Evolutionary conservation across 2,113 vertebrate genomes (phyloP), one percentile per base, ranked within the genome.

Genomic region (Pao palembangensis): DNA sequence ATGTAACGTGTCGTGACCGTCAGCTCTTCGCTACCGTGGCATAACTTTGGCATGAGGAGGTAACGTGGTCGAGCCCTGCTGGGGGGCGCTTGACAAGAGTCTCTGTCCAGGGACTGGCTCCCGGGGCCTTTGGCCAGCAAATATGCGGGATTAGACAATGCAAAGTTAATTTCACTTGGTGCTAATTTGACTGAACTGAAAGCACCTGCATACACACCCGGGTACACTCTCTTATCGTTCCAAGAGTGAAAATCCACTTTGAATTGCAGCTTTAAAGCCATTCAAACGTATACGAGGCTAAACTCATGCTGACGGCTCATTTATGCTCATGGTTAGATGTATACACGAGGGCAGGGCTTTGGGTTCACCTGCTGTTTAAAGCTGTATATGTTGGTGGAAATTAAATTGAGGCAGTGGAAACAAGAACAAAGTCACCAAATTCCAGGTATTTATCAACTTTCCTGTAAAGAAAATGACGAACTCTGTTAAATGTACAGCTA

Each of bases 41-140:
- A 80, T 75, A 85, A 80, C 90, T 90, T 91, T 90, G 90, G 90
- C 90, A 85, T 89, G 56, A 79, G 69, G 83, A 86, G 85, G 83
- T 82, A 84, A 88, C 79, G 64, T 63, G 70, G 69, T 59, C 47
- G 55, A 58, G 11, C 50, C 76, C 72, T 34, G 28, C 8, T 5
- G 13, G 49, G 71, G 55, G 62, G 47, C 56, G 10, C 70, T 63
- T 51, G 61, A 63, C 57, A 55, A 72, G 78, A 83, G 72, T 59
- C 58, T 65, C 66, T 71, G 87, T 88, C 78, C 87, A 88, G 88
- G 75, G 84, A n/a, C 85, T 87, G 81, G 85, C 67, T 77, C 73
- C 58, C 49, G 15, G 63, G 76, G 83, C 78, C 76, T 82, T 80
- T 76, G 82, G 76, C 81, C 81, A 82, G 52, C 61, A 67, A 61